Conservation (phyloP, 2,888 invertebrate genomes). For the Thera britannica region DNA sequence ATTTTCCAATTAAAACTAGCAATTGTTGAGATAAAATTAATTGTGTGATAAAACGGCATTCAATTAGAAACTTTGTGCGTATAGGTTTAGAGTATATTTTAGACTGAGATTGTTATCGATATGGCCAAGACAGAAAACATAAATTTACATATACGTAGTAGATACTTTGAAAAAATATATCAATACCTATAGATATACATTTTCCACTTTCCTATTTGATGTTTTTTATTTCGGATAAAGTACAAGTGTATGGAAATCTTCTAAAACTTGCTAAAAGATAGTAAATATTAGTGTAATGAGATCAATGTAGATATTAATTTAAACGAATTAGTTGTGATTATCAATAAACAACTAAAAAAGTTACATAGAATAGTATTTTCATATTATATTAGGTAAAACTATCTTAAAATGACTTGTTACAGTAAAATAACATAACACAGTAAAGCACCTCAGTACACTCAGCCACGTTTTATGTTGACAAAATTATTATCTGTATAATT, state of each 20-base stretch:
- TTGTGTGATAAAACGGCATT: constrained; percentile 31
- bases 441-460: too few species aligned
- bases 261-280: neutral
- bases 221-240: neutral
- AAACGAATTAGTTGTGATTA: constrained; percentile 6
- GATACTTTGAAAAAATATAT: constrained; percentile 13
- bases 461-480: neutral
- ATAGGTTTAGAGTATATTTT: constrained; percentile 23
- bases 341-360: too few species aligned
- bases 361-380: too few species aligned
- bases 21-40: constrained; percentile 41
- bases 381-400: too few species aligned
- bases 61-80: constrained; percentile 33
- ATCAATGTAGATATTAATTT: neutral
- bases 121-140: constrained; percentile 27
- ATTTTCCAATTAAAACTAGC: constrained; percentile 62
- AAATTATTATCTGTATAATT: neutral
- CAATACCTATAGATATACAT: neutral
- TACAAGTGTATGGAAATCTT: constrained; percentile 10
- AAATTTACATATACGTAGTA: constrained; percentile 7
- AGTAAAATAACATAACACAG: too few species aligned
- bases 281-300: neutral
- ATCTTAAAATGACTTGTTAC: too few species aligned
- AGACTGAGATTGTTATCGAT: constrained; percentile 29
- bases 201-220: constrained; percentile 10